A percentile compares a stretch with the other conserved stretches of the same genome.
phyloP scores from a whole-genome alignment of 2,888 invertebrate genomes.

The Agriopis aurantiaria region DNA sequence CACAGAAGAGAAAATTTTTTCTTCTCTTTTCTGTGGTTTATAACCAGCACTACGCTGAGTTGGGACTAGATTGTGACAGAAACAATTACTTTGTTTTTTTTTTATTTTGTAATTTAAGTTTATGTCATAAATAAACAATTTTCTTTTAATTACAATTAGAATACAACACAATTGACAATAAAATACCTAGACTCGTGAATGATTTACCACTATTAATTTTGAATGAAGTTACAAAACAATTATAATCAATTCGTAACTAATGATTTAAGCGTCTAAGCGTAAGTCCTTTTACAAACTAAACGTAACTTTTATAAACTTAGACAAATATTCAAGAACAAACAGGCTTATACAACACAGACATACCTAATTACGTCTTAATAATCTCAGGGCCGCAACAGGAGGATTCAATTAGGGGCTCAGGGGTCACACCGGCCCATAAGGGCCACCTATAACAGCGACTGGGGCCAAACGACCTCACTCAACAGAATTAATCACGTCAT shows the following conservation, averaged over 20 bases:
- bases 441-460: constrained; percentile 31
- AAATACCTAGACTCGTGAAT: not conserved
- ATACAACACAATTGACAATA: too few species aligned
- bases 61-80: too few species aligned
- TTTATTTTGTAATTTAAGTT: too few species aligned
- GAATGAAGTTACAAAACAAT: not conserved
- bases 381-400: constrained; percentile 36
- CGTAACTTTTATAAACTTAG: not conserved
- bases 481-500: constrained; percentile 47
- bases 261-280: not conserved
- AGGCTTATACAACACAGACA: not conserved
- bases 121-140: too few species aligned
- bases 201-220: not conserved
- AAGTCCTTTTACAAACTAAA: not conserved
- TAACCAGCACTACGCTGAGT: too few species aligned
- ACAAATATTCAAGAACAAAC: constrained; percentile 30
- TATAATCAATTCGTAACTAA: not conserved
- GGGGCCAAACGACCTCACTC: constrained; percentile 39
- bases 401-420: constrained; percentile 48
- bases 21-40: too few species aligned
- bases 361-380: constrained; percentile 40
- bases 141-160: too few species aligned
- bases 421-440: constrained; percentile 42
- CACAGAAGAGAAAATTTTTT: too few species aligned
- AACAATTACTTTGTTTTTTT: too few species aligned